Evolutionary conservation across 1,140 invertebrate species (phyloP), one percentile per base, ranked within the genome.

Genomic region (Popillia japonica): DNA sequence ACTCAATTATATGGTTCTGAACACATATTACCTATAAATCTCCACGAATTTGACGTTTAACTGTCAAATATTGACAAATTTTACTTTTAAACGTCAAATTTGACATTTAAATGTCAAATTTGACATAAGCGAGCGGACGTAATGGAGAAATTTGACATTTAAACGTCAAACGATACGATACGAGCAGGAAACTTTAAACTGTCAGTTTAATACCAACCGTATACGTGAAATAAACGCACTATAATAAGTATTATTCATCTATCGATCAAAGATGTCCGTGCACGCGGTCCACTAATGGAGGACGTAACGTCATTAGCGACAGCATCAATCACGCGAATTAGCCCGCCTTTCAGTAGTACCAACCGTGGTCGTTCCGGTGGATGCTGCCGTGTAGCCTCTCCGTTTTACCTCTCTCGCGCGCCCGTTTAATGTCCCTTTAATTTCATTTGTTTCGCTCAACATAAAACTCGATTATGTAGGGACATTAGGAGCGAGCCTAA

Each of bases 281-380:
- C n/a, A 27, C 61, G 3, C 20, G 17, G 44, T 11, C n/a, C n/a
- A 3, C n/a, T 76, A 55, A 73, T 74, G 44, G 68, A 78, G 41
- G 61, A 73, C 77, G 40, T 73, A 78, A 68, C 77, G 40, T 78
- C 77, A 78, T 78, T 78, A 78, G 22, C 48, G 64, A 20, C 64
- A 41, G 68, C 68, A 78, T 78, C 77, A 78, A 78, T 78, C 77
- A 78, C 77, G 77, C 22, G 17, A 64, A 42, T 42, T 78, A 55
- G 68, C 22, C 61, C 77, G 77, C 77, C 64, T 78, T 78, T 78
- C 42, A 20, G 77, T 78, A 73, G 61, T 64, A 64, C 61, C 22
- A 27, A 64, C 17, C 61, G 61, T 64, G 64, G 61, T 72, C 48
- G 23, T 14, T 6, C 40, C 44, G 14, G 22, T n/a, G 27, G n/a